Percentiles rank a stretch among this genome's conserved stretches.
Conservation (phyloP, 2,888 invertebrate genomes). For the Ichneumon xanthorius region DNA sequence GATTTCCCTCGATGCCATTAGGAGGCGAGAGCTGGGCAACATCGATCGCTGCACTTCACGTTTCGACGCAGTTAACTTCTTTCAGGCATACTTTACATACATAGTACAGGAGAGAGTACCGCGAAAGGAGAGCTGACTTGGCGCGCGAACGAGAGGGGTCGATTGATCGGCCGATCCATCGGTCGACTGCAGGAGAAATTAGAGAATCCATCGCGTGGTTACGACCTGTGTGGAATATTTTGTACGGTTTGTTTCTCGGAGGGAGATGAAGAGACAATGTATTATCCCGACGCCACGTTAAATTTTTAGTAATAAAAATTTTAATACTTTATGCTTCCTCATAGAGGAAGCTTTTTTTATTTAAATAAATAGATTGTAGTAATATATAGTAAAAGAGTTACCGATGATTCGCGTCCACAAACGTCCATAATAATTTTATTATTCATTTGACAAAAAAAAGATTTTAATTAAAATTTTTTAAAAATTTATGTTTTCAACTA, state of each 20-base stretch:
- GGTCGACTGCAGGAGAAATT: conserved; percentile 21
- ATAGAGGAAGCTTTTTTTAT: no score
- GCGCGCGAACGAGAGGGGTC: conserved; percentile 20
- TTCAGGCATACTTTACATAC: conserved; percentile 37
- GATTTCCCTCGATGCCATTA: conserved; percentile 66
- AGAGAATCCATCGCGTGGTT: conserved; percentile 14
- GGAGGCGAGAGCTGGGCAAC: conserved; percentile 54
- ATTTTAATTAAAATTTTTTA: no score
- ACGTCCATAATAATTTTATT: no score
- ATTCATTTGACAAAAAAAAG: no score
- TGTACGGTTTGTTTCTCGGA: background rate
- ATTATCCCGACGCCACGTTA: no score
- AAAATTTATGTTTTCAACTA: no score
- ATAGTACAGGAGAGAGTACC: conserved; percentile 60
- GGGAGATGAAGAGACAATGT: background rate
- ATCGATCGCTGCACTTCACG: conserved; percentile 49
- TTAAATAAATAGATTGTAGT: no score
- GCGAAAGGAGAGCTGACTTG: conserved; percentile 54
- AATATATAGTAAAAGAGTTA: no score
- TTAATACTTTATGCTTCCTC: no score
- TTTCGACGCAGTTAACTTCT: conserved; percentile 54
- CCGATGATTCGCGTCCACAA: no score
- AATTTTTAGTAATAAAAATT: no score
- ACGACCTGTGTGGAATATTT: background rate
- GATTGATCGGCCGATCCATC: conserved; percentile 51